phyloP scores from a whole-genome alignment of 2,888 invertebrate genomes.

The Strigamia crassipes region DNA sequence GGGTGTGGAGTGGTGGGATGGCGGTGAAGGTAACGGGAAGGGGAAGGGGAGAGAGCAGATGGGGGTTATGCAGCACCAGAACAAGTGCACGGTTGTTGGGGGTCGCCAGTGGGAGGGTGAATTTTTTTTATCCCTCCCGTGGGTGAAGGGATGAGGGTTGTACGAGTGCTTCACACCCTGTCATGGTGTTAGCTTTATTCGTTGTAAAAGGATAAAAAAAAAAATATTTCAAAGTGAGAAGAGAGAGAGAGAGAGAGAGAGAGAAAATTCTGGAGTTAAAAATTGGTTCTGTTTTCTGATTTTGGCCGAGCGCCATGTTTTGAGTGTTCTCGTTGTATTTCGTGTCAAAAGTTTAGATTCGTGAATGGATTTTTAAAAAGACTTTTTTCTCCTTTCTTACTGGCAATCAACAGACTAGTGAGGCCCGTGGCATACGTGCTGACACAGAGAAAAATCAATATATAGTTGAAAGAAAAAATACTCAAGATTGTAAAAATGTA shows the following conservation, averaged over 20 bases:
- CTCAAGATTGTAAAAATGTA: background rate
- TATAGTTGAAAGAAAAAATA: background rate
- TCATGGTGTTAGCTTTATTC: conserved; percentile 39
- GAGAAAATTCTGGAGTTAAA: background rate
- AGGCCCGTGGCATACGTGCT: conserved; percentile 14
- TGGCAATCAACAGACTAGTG: conserved; percentile 8
- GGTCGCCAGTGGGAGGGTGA: conserved; percentile 38
- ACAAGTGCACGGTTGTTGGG: conserved; percentile 42
- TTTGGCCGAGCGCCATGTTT: conserved; percentile 14
- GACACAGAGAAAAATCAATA: conserved; percentile 7
- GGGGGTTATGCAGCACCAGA: conserved; percentile 37
- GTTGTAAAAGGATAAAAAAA: background rate
- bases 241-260: too few relatives aligned
- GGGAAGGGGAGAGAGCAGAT: conserved; percentile 42
- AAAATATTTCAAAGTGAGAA: background rate
- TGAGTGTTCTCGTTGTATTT: background rate
- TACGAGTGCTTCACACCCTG: conserved; percentile 40
- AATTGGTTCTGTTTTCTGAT: conserved; percentile 27
- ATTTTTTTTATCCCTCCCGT: conserved; percentile 25
- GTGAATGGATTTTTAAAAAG: conserved; percentile 18
- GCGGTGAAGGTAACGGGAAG: conserved; percentile 30
- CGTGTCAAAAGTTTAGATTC: conserved; percentile 31
- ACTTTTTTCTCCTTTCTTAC: background rate
- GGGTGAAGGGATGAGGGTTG: conserved; percentile 40
- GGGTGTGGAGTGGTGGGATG: conserved; percentile 8